These are phyloP conservation scores for Apus apus DNA, from an alignment of 2,113 vertebrate species.

Conservation along the genomic window DNA sequence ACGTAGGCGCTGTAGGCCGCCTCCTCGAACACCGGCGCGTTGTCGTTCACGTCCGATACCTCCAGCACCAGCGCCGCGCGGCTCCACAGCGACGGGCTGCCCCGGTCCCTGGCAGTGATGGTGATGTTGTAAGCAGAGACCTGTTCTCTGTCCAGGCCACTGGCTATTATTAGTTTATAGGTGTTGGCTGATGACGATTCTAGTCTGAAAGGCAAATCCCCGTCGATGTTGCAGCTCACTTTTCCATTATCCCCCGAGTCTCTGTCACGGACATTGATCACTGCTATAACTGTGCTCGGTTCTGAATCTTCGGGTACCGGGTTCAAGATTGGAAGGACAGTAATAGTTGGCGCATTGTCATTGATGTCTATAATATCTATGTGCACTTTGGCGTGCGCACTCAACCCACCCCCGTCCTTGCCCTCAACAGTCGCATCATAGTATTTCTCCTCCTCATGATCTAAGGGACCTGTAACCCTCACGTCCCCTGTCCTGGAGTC, in stretches of 20 bases:
- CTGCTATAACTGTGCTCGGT: conserved; percentile 65
- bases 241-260: conserved; percentile 72
- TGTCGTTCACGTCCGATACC: conserved; percentile 57
- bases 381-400: conserved; percentile 76
- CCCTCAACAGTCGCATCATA: conserved; percentile 79
- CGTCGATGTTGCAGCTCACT: conserved; percentile 69
- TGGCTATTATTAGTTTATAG: conserved; percentile 71
- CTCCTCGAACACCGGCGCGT: conserved; percentile 40
- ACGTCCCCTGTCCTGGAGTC: conserved; percentile 77
- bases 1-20: conserved; percentile 1
- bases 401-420: conserved; percentile 78
- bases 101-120: conserved; percentile 57
- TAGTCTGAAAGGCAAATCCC: conserved; percentile 72
- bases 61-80: background rate
- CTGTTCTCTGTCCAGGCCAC: conserved; percentile 67
- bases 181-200: conserved; percentile 65
- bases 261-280: conserved; percentile 77
- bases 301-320: conserved; percentile 58
- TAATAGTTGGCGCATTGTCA: conserved; percentile 70
- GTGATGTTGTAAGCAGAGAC: conserved; percentile 66
- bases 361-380: conserved; percentile 81
- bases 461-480: conserved; percentile 60
- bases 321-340: conserved; percentile 44
- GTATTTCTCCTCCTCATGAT: conserved; percentile 81
- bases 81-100: background rate